Evolutionary conservation across 2,113 vertebrate species (phyloP), one percentile per base, ranked within the genome.

Genomic region (Caracal caracal): DNA sequence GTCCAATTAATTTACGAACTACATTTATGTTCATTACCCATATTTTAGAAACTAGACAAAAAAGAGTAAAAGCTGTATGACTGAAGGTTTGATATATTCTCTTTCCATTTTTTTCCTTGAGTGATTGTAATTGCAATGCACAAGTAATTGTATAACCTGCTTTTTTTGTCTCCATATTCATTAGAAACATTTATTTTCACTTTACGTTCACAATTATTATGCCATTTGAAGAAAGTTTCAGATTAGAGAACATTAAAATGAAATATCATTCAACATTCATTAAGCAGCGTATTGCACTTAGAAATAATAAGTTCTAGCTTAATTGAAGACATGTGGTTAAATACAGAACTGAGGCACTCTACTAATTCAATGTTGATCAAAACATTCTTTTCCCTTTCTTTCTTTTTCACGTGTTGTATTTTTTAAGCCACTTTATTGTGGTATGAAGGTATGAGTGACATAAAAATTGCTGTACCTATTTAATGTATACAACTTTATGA

Each of bases 171-270:
- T 80, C 56, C 56, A 59, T 96, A 96, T 75, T 95, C 9, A 97
- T 96, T 96, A 94, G 79, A 88, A 56, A 97, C 88, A 96, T 97
- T 98, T 97, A 91, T 89, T 97, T 96, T 97, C 98, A 95, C 47
- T 95, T 97, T 95, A 97, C 79, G 97, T 91, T 96, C 90, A 96
- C 35, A 85, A 92, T 43, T 63, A 76, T 33, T 93, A 95, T 82
- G 66, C 26, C 37, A 96, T 97, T 88, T 97, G 83, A 97, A 26
- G 93, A 92, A 93, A 96, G 37, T 96, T 97, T 28, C 71, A 95
- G 76, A 85, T 88, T 97, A 96, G 37, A 70, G 66, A 40, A 76
- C 53, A 94, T 90, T 96, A 97, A 95, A 94, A 90, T 63, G 83
- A 96, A 92, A 65, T 89, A 68, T 90, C 70, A 85, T 88, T 88